Evolutionary conservation across 2,113 vertebrate species (phyloP).

Genomic region (Hippocampus barbouri): DNA sequence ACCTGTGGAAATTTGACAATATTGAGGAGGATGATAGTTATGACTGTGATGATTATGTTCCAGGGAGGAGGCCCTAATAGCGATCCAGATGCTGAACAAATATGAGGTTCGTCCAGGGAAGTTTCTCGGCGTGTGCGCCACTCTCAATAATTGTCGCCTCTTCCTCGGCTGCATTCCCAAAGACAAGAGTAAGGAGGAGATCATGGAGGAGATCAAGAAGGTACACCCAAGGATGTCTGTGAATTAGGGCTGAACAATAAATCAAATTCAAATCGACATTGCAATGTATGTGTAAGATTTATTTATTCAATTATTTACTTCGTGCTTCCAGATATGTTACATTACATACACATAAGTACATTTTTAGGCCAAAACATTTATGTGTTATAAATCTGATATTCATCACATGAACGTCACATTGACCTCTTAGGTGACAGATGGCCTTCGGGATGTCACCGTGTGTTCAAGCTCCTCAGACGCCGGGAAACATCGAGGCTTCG

Average conservation of each 20-base stretch:
- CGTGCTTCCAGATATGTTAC: too few species aligned
- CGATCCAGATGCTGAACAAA: conserved; percentile 89
- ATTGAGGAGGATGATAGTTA: not conserved
- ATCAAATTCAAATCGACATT: too few species aligned
- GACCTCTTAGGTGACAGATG: conserved; percentile 79
- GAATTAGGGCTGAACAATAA: too few species aligned
- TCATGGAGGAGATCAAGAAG: conserved; percentile 84
- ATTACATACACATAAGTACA: too few species aligned
- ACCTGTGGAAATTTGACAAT: not conserved
- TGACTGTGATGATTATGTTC: not conserved
- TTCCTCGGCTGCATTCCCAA: conserved; percentile 94
- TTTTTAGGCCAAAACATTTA: too few species aligned
- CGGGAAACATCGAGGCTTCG: conserved; percentile 89
- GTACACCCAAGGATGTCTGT: conserved; percentile 14
- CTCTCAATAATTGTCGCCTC: conserved; percentile 92
- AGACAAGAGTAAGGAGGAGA: conserved; percentile 90
- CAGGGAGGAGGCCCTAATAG: conserved; percentile 84
- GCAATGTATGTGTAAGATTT: too few species aligned
- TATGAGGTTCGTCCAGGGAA: conserved; percentile 87
- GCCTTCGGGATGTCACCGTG: conserved; percentile 91
- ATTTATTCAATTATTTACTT: too few species aligned
- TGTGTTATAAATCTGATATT: too few species aligned
- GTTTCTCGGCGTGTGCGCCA: conserved; percentile 91
- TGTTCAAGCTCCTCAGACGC: conserved; percentile 86
- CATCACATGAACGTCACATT: not conserved